Evolutionary conservation across 2,797 vertebrate genomes (phyloP).

Genomic region (Sebastes steindachneri): DNA sequence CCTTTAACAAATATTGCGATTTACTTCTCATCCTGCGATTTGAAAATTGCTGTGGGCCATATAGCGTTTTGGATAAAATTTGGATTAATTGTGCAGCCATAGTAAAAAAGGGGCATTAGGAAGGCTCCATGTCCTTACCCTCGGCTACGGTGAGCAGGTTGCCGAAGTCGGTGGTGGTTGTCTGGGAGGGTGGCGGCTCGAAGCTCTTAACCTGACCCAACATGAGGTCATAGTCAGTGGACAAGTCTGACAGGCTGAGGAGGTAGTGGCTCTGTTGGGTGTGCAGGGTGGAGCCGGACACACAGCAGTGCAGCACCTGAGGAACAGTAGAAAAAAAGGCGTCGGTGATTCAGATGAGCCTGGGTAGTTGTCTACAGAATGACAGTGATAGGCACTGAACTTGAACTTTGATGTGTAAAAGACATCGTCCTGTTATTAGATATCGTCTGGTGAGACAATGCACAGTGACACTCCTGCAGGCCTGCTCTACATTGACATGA

Average conservation of each 20-base stretch:
- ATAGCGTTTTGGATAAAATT: too few species aligned
- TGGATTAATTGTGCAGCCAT: too few species aligned
- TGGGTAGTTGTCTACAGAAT: background rate
- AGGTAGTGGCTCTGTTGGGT: constrained; percentile 95
- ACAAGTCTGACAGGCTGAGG: constrained; percentile 93
- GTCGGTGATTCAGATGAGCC: constrained; percentile 1
- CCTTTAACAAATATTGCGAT: too few species aligned
- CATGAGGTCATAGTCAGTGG: constrained; percentile 90
- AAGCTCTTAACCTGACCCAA: constrained; percentile 90
- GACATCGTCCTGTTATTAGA: constrained; percentile 6
- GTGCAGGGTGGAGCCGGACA: constrained; percentile 93
- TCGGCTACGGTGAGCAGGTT: constrained; percentile 96
- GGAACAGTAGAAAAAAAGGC: background rate
- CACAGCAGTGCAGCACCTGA: constrained; percentile 94
- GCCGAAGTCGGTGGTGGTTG: constrained; percentile 83
- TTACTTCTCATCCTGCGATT: too few species aligned
- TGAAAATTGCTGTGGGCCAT: too few species aligned
- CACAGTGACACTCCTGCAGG: constrained; percentile 37
- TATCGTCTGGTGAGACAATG: constrained; percentile 21
- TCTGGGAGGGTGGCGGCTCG: constrained; percentile 84
- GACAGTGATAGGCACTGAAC: constrained; percentile 1
- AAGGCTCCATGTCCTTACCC: constrained; percentile 81
- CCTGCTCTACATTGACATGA: constrained; percentile 35
- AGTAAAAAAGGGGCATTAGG: background rate
- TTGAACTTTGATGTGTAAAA: constrained; percentile 20